phyloP scores from a whole-genome alignment of 2,797 vertebrate species.

The Sternarchorhynchus goeldii region DNA sequence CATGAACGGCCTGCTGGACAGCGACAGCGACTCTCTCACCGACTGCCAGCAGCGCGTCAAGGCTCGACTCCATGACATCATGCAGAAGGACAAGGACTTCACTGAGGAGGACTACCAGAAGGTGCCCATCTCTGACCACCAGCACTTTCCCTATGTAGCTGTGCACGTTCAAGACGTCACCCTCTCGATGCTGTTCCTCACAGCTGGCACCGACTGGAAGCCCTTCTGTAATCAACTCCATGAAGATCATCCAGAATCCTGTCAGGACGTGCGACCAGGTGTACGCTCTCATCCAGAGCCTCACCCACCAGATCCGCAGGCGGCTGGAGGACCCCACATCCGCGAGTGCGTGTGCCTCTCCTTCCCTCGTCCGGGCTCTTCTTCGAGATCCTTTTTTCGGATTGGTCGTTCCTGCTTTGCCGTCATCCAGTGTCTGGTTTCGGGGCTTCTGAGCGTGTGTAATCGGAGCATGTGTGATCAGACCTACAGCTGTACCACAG shows the following conservation, averaged over 20 bases:
- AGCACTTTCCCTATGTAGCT: neutral
- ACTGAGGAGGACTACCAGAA: slow-evolving; percentile 78
- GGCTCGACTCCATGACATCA: slow-evolving; percentile 82
- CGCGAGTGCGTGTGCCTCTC: slow-evolving; percentile 68
- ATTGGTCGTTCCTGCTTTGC: neutral
- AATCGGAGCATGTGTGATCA: slow-evolving; percentile 47
- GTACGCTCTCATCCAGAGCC: slow-evolving; percentile 82
- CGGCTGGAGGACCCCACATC: slow-evolving; percentile 84
- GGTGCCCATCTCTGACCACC: slow-evolving; percentile 66
- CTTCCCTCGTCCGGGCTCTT: neutral
- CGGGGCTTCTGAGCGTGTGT: neutral
- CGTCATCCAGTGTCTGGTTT: neutral
- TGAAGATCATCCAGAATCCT: slow-evolving; percentile 82
- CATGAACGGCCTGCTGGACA: slow-evolving; percentile 89
- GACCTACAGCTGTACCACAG: slow-evolving; percentile 88
- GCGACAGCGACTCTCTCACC: slow-evolving; percentile 85
- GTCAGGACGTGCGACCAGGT: slow-evolving; percentile 84
- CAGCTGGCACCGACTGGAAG: slow-evolving; percentile 85
- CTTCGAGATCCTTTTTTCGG: neutral
- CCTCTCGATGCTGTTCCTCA: slow-evolving; percentile 13
- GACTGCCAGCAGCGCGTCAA: slow-evolving; percentile 87
- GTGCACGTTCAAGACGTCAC: neutral
- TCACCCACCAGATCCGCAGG: slow-evolving; percentile 82
- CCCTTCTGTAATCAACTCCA: slow-evolving; percentile 81
- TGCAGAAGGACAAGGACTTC: slow-evolving; percentile 84